A percentile compares a stretch with the other conserved stretches of the same genome.
Evolutionary conservation across 2,113 vertebrate genomes (phyloP).

Genomic region (Chitala chitala): DNA sequence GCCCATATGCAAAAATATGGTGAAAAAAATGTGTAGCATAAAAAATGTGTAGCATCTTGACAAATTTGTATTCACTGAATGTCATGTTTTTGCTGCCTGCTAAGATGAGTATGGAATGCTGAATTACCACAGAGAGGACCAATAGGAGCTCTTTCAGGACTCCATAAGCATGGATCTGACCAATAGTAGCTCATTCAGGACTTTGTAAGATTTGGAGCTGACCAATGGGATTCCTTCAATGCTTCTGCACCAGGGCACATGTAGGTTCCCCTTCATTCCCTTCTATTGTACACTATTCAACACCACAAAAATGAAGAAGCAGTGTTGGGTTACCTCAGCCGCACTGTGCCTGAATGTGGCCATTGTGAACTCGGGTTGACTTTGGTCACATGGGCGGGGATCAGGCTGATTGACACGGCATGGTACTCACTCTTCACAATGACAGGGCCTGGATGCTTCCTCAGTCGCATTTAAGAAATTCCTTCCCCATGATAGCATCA

Average conservation of each 20-base stretch:
- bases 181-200: too few species aligned
- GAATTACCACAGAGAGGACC: background rate
- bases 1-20: background rate
- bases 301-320: background rate
- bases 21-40: too few species aligned
- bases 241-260: too few species aligned
- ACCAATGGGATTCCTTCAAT: too few species aligned
- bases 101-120: background rate
- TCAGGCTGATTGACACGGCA: background rate
- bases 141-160: background rate
- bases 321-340: background rate
- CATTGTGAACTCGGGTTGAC: conserved; percentile 19
- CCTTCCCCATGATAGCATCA: conserved; percentile 17
- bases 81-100: too few species aligned
- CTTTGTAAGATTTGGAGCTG: too few species aligned
- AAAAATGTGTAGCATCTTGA: too few species aligned
- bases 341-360: background rate
- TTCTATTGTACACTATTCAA: conserved; percentile 1
- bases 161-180: background rate
- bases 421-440: conserved; percentile 2
- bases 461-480: conserved; percentile 24
- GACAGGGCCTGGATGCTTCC: background rate
- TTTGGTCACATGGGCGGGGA: conserved; percentile 8
- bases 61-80: too few species aligned
- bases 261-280: background rate